Conservation (phyloP, 2,888 invertebrate species). For the Perizoma affinitatum region DNA sequence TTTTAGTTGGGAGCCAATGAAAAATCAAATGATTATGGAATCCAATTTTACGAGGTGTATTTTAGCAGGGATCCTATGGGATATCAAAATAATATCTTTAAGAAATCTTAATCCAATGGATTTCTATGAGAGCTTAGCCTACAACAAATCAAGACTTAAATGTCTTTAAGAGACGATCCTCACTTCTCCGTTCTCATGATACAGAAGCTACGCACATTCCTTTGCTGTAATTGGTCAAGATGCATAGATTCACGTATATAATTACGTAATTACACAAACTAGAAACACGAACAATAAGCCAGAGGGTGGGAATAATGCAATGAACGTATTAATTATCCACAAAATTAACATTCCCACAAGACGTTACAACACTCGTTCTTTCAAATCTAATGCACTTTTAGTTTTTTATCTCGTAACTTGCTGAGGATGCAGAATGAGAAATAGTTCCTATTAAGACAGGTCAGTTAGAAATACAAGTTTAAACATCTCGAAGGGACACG, state of each 20-base stretch:
- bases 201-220: constrained; percentile 33
- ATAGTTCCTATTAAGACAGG: constrained; percentile 15
- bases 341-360: constrained; percentile 39
- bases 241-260: constrained; percentile 39
- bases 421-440: constrained; percentile 5
- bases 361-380: constrained; percentile 31
- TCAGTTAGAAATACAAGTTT: constrained; percentile 37
- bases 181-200: constrained; percentile 34
- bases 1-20: too few species aligned
- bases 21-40: too few species aligned
- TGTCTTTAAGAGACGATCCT: constrained; percentile 1
- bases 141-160: too few species aligned
- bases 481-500: constrained; percentile 42
- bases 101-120: constrained; percentile 27
- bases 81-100: neutral
- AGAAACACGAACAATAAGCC: constrained; percentile 38
- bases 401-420: constrained; percentile 22
- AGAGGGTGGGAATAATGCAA: constrained; percentile 37
- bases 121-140: neutral
- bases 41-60: neutral
- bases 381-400: constrained; percentile 31
- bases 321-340: constrained; percentile 38
- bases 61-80: neutral
- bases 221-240: constrained; percentile 37
- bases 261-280: constrained; percentile 36